phyloP scores from a whole-genome alignment of 2,797 vertebrate species.

The Sarcophilus harrisii region DNA sequence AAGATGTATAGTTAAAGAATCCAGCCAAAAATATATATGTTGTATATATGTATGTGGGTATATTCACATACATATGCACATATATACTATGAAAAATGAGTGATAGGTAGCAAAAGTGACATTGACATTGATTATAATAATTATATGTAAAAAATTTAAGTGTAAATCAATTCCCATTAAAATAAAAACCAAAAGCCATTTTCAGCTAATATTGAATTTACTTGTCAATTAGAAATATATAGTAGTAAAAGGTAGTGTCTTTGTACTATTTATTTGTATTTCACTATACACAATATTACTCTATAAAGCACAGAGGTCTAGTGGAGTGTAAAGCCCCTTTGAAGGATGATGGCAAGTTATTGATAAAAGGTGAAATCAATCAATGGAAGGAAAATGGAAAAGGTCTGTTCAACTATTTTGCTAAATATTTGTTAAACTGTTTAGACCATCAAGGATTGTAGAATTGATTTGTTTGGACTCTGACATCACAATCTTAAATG shows the following conservation, averaged over 20 bases:
- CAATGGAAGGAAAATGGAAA: background rate
- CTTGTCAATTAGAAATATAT: background rate
- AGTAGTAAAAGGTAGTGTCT: background rate
- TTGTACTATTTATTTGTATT: too few relatives aligned
- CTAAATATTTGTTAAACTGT: background rate
- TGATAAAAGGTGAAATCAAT: background rate
- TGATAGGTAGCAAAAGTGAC: too few relatives aligned
- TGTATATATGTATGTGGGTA: too few relatives aligned
- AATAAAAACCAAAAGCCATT: too few relatives aligned
- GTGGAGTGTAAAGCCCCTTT: background rate
- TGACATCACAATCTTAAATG: background rate
- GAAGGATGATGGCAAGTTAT: background rate
- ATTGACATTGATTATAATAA: too few relatives aligned
- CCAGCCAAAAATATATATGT: too few relatives aligned
- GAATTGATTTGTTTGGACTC: background rate
- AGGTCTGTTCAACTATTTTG: background rate
- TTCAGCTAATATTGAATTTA: background rate
- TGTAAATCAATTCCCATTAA: too few relatives aligned
- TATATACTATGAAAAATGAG: too few relatives aligned
- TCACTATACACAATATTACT: background rate
- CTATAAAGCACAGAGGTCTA: background rate
- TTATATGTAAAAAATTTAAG: too few relatives aligned
- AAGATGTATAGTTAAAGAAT: too few relatives aligned
- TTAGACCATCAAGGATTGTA: background rate
- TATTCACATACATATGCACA: too few relatives aligned